Conservation (phyloP, 2,888 invertebrate genomes). For the Leptura quadrifasciata region DNA sequence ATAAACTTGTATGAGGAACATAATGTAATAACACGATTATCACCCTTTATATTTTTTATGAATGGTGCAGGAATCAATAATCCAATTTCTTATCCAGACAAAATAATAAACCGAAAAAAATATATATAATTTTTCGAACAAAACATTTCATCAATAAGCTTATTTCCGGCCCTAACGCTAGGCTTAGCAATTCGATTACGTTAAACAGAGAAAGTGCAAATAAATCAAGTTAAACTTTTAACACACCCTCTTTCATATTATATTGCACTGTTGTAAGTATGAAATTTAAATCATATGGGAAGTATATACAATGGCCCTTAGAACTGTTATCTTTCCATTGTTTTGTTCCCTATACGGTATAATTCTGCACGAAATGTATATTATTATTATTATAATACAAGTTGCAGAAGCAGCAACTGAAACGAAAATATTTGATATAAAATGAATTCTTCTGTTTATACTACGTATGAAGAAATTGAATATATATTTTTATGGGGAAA, state of each 20-base stretch:
- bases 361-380: too few species aligned
- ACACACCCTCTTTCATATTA: background rate
- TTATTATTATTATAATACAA: too few species aligned
- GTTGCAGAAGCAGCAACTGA: too few species aligned
- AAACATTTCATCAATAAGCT: constrained; percentile 1
- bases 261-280: background rate
- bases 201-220: constrained; percentile 5
- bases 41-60: constrained; percentile 32
- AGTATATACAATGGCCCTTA: background rate
- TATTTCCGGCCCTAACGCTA: constrained; percentile 11
- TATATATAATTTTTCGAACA: constrained; percentile 22
- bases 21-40: constrained; percentile 32
- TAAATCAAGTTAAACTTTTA: constrained; percentile 13
- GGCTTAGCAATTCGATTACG: constrained; percentile 16
- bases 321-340: background rate
- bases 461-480: too few species aligned
- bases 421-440: too few species aligned
- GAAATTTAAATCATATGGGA: background rate
- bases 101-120: constrained; percentile 10
- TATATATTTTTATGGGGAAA: too few species aligned
- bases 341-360: background rate
- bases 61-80: constrained; percentile 41
- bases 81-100: constrained; percentile 41
- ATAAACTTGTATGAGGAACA: constrained; percentile 29
- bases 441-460: too few species aligned